These are phyloP conservation scores for Troides oblongomaculatus DNA, from an alignment of 2,888 invertebrate genomes.

Conservation along the genomic window DNA sequence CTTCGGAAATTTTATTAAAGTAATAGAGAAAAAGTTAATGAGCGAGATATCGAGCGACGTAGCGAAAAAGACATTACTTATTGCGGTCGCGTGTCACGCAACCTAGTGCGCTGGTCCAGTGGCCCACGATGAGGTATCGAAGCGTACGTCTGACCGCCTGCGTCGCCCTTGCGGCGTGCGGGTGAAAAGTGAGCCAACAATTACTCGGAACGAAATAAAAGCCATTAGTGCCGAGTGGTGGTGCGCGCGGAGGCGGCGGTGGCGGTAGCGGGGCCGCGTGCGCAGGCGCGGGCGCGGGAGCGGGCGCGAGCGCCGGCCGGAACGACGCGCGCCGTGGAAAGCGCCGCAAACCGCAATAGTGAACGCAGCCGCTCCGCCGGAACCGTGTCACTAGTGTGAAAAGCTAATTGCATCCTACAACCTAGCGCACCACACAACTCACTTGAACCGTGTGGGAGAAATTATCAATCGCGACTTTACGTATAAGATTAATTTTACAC, in stretches of 20 bases:
- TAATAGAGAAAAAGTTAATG: conserved; percentile 4
- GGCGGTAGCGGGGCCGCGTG: conserved; percentile 36
- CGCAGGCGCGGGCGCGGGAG: conserved; percentile 9
- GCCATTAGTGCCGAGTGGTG: conserved; percentile 63
- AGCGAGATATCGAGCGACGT: conserved; percentile 7
- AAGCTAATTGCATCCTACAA: conserved; percentile 71
- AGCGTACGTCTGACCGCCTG: conserved; percentile 8
- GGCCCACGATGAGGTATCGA: conserved; percentile 14
- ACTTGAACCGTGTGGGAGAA: no score
- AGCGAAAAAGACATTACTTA: conserved; percentile 21
- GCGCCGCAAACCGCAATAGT: conserved; percentile 77
- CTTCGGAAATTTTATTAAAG: conserved; percentile 4
- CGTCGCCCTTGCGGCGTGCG: conserved; percentile 14
- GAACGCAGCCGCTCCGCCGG: conserved; percentile 58
- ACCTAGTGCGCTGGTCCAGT: conserved; percentile 26
- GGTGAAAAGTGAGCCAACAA: conserved; percentile 47
- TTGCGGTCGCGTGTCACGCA: conserved; percentile 24
- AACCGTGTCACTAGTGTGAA: conserved; percentile 80
- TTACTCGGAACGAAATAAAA: conserved; percentile 48
- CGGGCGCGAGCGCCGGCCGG: conserved; percentile 72
- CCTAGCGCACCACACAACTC: conserved; percentile 47
- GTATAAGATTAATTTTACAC: no score
- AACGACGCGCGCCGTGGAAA: conserved; percentile 75
- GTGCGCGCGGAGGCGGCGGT: conserved; percentile 43
- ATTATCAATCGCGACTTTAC: no score